These are phyloP conservation scores for Notothenia coriiceps DNA, from an alignment of 2,113 vertebrate species.

Conservation along the genomic window DNA sequence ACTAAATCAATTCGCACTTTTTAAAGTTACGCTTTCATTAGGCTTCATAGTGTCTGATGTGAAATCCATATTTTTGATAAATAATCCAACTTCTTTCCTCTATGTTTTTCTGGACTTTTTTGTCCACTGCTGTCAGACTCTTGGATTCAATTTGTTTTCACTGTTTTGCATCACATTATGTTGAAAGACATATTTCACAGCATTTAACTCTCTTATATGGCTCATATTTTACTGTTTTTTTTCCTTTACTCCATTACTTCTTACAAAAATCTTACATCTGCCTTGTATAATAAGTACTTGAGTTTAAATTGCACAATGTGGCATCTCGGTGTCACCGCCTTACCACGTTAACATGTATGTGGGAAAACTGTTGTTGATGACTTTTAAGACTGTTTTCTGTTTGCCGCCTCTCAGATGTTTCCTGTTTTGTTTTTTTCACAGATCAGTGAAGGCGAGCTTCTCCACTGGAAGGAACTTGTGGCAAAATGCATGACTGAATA, in stretches of 20 bases:
- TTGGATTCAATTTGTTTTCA: background rate
- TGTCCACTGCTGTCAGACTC: background rate
- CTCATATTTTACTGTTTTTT: background rate
- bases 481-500: constrained; percentile 94
- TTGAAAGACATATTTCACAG: background rate
- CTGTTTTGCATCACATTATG: background rate
- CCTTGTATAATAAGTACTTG: background rate
- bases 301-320: background rate
- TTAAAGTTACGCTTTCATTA: background rate
- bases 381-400: constrained; percentile 15
- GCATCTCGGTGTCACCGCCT: background rate
- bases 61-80: background rate
- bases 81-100: background rate
- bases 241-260: background rate
- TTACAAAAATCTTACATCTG: background rate
- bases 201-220: background rate
- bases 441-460: constrained; percentile 90
- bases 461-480: constrained; percentile 93
- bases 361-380: background rate
- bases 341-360: background rate
- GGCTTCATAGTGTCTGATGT: background rate
- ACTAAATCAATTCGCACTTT: too few species aligned
- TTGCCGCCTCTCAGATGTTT: constrained; percentile 40
- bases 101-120: background rate
- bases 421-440: constrained; percentile 68